phyloP scores from a whole-genome alignment of 2,797 vertebrate genomes.

The Clamator glandarius region DNA sequence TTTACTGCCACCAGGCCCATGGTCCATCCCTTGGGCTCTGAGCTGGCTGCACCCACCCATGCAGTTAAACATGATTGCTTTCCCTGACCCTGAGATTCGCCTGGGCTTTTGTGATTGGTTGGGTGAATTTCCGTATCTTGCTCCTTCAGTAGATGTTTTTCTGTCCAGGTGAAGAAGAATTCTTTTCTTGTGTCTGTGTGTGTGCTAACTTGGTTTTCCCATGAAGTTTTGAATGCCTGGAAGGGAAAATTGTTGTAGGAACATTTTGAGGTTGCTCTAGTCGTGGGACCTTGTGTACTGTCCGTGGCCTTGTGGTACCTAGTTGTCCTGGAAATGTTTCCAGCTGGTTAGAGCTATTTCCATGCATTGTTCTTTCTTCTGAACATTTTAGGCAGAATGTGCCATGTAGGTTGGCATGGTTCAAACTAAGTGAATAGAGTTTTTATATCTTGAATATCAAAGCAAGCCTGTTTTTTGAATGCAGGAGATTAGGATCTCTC shows the following conservation, averaged over 20 bases:
- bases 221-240: neutral
- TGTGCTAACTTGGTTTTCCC: neutral
- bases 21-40: neutral
- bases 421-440: neutral
- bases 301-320: neutral
- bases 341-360: neutral
- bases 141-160: neutral
- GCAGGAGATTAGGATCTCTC: neutral
- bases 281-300: neutral
- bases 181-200: accelerated
- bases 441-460: neutral
- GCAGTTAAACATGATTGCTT: neutral
- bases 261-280: neutral
- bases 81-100: neutral
- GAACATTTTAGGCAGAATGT: neutral
- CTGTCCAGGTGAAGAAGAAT: neutral
- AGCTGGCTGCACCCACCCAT: neutral
- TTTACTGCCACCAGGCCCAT: neutral
- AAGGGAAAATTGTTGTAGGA: neutral
- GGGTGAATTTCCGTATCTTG: neutral
- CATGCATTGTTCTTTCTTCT: neutral
- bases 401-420: neutral
- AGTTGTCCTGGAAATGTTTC: neutral
- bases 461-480: neutral
- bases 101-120: neutral